phyloP scores from a whole-genome alignment of 2,113 vertebrate genomes.

The Cyanoderma ruficeps region DNA sequence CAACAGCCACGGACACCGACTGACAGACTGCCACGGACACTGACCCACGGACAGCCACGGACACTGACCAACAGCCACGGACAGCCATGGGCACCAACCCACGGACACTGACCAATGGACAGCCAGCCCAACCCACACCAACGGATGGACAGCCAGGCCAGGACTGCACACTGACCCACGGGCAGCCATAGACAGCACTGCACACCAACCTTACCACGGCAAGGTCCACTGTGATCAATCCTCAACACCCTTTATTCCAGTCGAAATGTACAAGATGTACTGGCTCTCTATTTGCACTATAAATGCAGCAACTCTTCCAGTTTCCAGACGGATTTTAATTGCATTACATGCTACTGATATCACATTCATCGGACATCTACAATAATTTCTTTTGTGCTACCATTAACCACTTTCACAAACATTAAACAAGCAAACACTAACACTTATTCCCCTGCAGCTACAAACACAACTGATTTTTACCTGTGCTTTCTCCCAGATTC shows the following conservation, averaged over 20 bases:
- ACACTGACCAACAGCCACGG: fast-evolving
- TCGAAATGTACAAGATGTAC: background rate
- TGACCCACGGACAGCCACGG: background rate
- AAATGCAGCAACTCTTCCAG: background rate
- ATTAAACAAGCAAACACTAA: background rate
- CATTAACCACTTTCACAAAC: background rate
- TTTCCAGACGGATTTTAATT: background rate
- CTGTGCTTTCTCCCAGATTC: background rate
- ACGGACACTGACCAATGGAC: background rate
- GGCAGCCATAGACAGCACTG: background rate
- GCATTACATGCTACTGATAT: background rate
- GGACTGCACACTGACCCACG: background rate
- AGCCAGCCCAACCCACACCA: no score
- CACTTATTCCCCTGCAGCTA: background rate
- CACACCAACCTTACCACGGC: background rate
- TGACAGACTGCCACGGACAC: fast-evolving
- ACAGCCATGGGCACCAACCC: background rate
- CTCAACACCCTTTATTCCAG: background rate
- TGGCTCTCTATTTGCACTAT: background rate
- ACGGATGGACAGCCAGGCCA: background rate
- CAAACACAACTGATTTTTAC: background rate
- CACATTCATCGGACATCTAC: background rate
- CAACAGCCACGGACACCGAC: background rate
- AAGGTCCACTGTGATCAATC: background rate
- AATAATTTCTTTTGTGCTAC: background rate